phyloP scores from a whole-genome alignment of 2,888 invertebrate species.

The Tricholauxania praeusta region DNA sequence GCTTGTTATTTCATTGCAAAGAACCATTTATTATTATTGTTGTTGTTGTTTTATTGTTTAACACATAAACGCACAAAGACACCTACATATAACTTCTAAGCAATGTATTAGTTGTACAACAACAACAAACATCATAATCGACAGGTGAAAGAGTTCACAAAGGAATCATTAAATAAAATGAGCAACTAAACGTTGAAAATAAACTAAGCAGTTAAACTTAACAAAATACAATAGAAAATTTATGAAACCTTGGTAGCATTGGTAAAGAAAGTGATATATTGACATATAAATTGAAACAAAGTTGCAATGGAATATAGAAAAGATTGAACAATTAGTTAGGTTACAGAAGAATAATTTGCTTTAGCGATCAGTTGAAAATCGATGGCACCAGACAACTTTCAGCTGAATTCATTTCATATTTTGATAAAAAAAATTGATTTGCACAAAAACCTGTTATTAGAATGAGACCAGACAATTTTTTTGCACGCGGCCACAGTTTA shows the following conservation, averaged over 20 bases:
- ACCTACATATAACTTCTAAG: neutral
- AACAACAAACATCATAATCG: slow-evolving; percentile 34
- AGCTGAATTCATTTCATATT: too few relatives aligned
- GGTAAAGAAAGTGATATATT: slow-evolving; percentile 6
- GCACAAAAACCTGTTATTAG: too few relatives aligned
- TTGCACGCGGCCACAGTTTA: too few relatives aligned
- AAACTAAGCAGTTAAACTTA: too few relatives aligned
- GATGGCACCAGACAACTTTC: too few relatives aligned
- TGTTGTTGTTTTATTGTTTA: slow-evolving; percentile 28
- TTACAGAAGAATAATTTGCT: too few relatives aligned
- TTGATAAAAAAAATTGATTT: too few relatives aligned
- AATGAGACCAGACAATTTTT: too few relatives aligned
- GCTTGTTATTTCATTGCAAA: slow-evolving; percentile 1
- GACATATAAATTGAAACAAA: too few relatives aligned
- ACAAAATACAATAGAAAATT: neutral
- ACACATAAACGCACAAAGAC: slow-evolving; percentile 15
- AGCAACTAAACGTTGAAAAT: neutral
- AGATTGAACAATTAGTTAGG: too few relatives aligned
- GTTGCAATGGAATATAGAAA: too few relatives aligned
- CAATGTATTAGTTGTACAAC: neutral
- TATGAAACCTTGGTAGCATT: neutral
- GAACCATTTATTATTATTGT: slow-evolving; percentile 34
- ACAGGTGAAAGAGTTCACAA: slow-evolving; percentile 44
- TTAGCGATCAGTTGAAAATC: too few relatives aligned
- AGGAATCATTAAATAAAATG: slow-evolving; percentile 24